Conservation (phyloP, 2,888 invertebrate genomes). For the Rhingia rostrata region DNA sequence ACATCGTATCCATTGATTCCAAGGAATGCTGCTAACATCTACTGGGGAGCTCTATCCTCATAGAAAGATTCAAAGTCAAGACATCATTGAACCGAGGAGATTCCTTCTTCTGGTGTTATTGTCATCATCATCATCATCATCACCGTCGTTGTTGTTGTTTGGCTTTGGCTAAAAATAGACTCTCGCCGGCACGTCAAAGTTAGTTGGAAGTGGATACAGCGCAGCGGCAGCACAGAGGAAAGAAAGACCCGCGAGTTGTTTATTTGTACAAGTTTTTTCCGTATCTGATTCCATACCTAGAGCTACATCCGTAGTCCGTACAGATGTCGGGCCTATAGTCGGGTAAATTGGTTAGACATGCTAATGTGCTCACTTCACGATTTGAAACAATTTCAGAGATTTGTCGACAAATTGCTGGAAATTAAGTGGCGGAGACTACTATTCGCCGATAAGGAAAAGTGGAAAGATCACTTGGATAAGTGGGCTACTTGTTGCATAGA, state of each 20-base stretch:
- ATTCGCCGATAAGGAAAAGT: constrained; percentile 52
- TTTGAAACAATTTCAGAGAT: constrained; percentile 60
- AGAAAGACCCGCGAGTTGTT: constrained; percentile 29
- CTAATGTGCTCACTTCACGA: constrained; percentile 48
- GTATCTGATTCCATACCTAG: not conserved
- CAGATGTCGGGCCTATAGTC: not conserved
- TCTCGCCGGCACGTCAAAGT: constrained; percentile 41
- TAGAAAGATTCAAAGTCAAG: constrained; percentile 47
- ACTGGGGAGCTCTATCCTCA: constrained; percentile 15
- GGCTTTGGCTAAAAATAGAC: constrained; percentile 62
- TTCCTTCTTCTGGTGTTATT: constrained; percentile 36
- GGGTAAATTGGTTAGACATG: constrained; percentile 53
- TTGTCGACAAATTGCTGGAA: constrained; percentile 67
- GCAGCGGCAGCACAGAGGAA: not conserved
- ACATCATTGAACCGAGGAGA: constrained; percentile 67
- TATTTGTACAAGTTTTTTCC: constrained; percentile 27
- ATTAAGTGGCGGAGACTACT: constrained; percentile 49
- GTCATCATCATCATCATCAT: not conserved
- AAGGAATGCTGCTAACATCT: constrained; percentile 56
- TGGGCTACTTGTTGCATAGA: constrained; percentile 22
- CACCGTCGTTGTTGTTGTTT: not conserved
- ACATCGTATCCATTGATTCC: constrained; percentile 45
- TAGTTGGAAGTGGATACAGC: constrained; percentile 37
- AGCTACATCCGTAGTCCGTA: not conserved
- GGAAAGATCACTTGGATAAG: constrained; percentile 25